Evolutionary conservation across 2,113 vertebrate species (phyloP).

Genomic region (Taurulus bubalis): DNA sequence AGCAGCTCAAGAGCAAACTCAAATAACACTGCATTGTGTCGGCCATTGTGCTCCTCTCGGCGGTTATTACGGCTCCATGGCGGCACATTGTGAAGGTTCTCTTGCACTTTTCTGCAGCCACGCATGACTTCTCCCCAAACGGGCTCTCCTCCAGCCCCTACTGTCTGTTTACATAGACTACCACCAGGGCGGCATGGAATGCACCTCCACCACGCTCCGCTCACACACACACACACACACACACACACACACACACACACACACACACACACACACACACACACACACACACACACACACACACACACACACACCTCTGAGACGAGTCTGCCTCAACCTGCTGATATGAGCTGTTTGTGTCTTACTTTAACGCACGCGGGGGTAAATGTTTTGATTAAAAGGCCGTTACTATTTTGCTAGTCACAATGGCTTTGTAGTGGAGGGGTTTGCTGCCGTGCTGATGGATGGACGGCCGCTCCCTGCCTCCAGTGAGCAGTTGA

Average conservation of each 20-base stretch:
- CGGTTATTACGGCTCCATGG: slow-evolving; percentile 40
- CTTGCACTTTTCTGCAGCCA: slow-evolving; percentile 57
- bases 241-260: slow-evolving; percentile 11
- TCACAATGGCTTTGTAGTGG: slow-evolving; percentile 80
- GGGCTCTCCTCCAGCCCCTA: slow-evolving; percentile 52
- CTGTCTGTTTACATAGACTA: slow-evolving; percentile 68
- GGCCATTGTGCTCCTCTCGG: slow-evolving; percentile 47
- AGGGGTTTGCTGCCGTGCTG: slow-evolving; percentile 70
- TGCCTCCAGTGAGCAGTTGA: slow-evolving; percentile 69
- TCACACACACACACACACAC: slow-evolving; percentile 50
- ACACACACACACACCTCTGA: slow-evolving; percentile 37
- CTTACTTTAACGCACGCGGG: slow-evolving; percentile 58
- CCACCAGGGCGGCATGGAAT: slow-evolving; percentile 68
- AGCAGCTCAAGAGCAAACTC: slow-evolving; percentile 58
- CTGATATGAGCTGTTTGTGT: slow-evolving; percentile 72
- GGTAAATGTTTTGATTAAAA: slow-evolving; percentile 84
- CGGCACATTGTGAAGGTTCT: slow-evolving; percentile 45
- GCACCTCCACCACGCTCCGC: slow-evolving; percentile 53
- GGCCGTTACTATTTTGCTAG: slow-evolving; percentile 81
- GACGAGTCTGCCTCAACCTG: slow-evolving; percentile 76
- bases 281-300: neutral
- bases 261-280: slow-evolving; percentile 33
- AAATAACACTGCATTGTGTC: slow-evolving; percentile 25
- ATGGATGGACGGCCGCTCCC: slow-evolving; percentile 78
- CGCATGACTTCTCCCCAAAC: slow-evolving; percentile 68